A percentile compares a stretch with the other conserved stretches of the same genome.
These are phyloP conservation scores for Metopolophium dirhodum DNA, from an alignment of 1,140 invertebrate species.

Conservation along the genomic window DNA sequence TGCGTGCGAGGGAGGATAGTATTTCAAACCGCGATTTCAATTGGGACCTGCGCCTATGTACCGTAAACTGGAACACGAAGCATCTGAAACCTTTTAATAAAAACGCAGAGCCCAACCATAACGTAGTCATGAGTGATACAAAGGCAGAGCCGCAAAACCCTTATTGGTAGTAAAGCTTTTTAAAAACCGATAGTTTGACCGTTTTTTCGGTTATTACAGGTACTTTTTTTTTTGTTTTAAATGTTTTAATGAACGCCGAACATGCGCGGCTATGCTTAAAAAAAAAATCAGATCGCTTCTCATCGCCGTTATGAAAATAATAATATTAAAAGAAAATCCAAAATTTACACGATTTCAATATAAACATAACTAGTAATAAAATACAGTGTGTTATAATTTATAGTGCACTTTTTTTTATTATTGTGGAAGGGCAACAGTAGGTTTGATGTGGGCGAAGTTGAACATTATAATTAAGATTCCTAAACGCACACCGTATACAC, in stretches of 20 bases:
- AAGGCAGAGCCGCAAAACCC: not conserved
- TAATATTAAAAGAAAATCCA: not conserved
- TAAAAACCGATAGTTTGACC: not conserved
- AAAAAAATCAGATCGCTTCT: not conserved
- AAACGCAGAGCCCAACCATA: not conserved
- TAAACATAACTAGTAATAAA: not conserved
- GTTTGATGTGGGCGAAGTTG: not conserved
- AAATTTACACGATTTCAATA: not conserved
- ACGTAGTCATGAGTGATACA: not conserved
- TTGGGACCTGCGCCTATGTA: too few relatives aligned
- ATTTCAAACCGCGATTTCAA: not conserved
- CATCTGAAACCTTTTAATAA: not conserved
- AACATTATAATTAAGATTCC: not conserved
- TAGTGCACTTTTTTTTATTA: not conserved
- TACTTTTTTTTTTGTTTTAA: not conserved
- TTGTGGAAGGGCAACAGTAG: not conserved
- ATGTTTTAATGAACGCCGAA: too few relatives aligned
- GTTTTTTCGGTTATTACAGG: not conserved
- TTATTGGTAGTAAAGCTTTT: not conserved
- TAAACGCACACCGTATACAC: not conserved
- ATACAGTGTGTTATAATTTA: too few relatives aligned
- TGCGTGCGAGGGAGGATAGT: not conserved
- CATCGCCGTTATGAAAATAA: too few relatives aligned
- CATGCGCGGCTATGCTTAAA: not conserved
- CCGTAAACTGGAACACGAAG: not conserved